Percentiles rank a stretch among this genome's conserved stretches.
These are phyloP conservation scores for Megalonaias nervosa DNA, from an alignment of 1,140 invertebrate species.

Conservation along the genomic window DNA sequence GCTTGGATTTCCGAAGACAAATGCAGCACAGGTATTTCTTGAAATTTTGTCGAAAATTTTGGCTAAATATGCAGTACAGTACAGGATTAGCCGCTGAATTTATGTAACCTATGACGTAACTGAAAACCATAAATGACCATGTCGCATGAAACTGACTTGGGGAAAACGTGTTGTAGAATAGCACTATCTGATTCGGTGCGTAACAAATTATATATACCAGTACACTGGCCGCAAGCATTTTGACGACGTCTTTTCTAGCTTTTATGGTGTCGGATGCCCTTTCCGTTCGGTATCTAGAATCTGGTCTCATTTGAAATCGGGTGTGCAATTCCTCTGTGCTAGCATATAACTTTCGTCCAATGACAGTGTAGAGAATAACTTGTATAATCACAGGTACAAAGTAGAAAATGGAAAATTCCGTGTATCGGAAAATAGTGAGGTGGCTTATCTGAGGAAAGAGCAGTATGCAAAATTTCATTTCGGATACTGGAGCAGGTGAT, in stretches of 20 bases:
- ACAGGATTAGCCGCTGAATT: slow-evolving; percentile 72
- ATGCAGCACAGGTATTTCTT: slow-evolving; percentile 61
- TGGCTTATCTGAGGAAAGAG: slow-evolving; percentile 39
- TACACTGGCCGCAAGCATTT: slow-evolving; percentile 70
- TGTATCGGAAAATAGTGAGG: slow-evolving; percentile 63
- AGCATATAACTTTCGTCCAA: slow-evolving; percentile 65
- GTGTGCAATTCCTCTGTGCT: slow-evolving; percentile 62
- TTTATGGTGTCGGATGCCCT: slow-evolving; percentile 54
- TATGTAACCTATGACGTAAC: slow-evolving; percentile 65
- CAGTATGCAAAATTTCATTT: slow-evolving; percentile 51
- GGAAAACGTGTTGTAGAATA: slow-evolving; percentile 69
- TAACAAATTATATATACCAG: slow-evolving; percentile 69
- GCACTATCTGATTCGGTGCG: slow-evolving; percentile 66
- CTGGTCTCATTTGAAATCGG: slow-evolving; percentile 56
- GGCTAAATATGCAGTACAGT: slow-evolving; percentile 71
- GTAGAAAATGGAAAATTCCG: slow-evolving; percentile 69
- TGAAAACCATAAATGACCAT: slow-evolving; percentile 66
- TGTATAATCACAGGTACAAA: slow-evolving; percentile 57
- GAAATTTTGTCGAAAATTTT: slow-evolving; percentile 70
- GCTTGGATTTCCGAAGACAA: slow-evolving; percentile 36
- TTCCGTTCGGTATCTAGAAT: slow-evolving; percentile 43
- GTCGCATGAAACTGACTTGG: slow-evolving; percentile 57
- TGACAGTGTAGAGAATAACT: slow-evolving; percentile 67
- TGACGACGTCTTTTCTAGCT: slow-evolving; percentile 64
- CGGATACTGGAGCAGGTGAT: slow-evolving; percentile 13